Evolutionary conservation across 2,888 invertebrate genomes (phyloP).

Genomic region (Miltochrista miniata): DNA sequence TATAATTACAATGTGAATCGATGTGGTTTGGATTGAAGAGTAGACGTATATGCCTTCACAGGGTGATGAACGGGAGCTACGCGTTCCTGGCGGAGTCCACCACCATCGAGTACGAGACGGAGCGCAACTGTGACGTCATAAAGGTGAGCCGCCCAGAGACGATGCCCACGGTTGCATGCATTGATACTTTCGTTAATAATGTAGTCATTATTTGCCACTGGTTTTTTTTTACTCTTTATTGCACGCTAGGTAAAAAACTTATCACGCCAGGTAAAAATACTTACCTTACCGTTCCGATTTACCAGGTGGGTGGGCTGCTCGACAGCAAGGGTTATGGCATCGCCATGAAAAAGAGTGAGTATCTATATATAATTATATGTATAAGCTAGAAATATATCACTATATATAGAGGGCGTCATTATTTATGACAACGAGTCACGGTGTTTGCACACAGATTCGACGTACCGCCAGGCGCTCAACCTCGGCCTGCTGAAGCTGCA

Average conservation of each 20-base stretch:
- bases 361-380: no score
- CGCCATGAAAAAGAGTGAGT: conserved; percentile 90
- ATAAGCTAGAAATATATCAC: no score
- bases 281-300: no score
- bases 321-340: conserved; percentile 95
- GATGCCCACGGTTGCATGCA: not conserved
- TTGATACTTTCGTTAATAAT: no score
- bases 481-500: conserved; percentile 93
- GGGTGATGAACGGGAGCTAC: conserved; percentile 77
- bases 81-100: conserved; percentile 96
- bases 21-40: no score
- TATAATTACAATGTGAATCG: no score
- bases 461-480: conserved; percentile 90
- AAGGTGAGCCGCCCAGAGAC: conserved; percentile 64
- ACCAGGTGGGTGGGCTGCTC: conserved; percentile 87
- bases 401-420: no score
- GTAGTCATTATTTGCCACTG: no score
- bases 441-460: conserved; percentile 78
- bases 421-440: not conserved
- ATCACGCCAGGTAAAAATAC: no score
- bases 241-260: no score
- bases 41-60: conserved; percentile 11
- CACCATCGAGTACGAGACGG: conserved; percentile 91
- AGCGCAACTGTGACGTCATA: conserved; percentile 89
- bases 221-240: no score